A percentile compares a stretch with the other conserved stretches of the same genome.
Evolutionary conservation across 2,888 invertebrate genomes (phyloP).

Genomic region (Drosophila meridiana): DNA sequence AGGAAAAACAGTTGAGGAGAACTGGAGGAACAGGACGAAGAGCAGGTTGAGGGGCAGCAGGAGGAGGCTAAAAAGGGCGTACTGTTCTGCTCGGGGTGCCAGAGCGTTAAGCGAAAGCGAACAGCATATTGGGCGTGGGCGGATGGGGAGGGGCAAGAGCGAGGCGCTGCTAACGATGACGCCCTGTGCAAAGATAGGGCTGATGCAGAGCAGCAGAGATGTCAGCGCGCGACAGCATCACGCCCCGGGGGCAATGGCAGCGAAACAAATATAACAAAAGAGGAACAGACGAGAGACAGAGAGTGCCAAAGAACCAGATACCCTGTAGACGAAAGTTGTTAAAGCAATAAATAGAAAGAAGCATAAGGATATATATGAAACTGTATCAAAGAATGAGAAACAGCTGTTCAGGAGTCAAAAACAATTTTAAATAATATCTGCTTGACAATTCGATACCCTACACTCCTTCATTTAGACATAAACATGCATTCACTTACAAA

Average conservation of each 20-base stretch:
- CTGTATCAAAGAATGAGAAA: neutral
- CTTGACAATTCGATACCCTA: neutral
- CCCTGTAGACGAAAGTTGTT: neutral
- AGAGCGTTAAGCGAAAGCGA: conserved; percentile 52
- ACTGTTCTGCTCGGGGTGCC: conserved; percentile 43
- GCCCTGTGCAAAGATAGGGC: conserved; percentile 26
- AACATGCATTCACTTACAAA: neutral
- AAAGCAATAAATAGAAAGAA: too few species aligned
- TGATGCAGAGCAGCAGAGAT: conserved; percentile 32
- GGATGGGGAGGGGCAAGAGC: neutral
- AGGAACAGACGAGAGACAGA: neutral
- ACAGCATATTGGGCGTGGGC: conserved; percentile 40
- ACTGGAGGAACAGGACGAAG: neutral
- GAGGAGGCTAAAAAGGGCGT: neutral
- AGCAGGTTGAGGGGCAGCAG: neutral
- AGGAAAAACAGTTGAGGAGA: conserved; percentile 19
- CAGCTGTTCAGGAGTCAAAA: neutral
- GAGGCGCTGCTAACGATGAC: conserved; percentile 47
- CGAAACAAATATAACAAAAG: conserved; percentile 26
- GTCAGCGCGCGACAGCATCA: conserved; percentile 72
- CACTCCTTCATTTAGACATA: neutral
- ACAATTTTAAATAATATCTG: neutral
- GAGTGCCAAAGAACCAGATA: neutral
- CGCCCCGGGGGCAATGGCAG: conserved; percentile 57
- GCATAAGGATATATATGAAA: neutral